Conservation (phyloP, 2,797 vertebrate genomes). For the Gymnoscopelus braueri region DNA sequence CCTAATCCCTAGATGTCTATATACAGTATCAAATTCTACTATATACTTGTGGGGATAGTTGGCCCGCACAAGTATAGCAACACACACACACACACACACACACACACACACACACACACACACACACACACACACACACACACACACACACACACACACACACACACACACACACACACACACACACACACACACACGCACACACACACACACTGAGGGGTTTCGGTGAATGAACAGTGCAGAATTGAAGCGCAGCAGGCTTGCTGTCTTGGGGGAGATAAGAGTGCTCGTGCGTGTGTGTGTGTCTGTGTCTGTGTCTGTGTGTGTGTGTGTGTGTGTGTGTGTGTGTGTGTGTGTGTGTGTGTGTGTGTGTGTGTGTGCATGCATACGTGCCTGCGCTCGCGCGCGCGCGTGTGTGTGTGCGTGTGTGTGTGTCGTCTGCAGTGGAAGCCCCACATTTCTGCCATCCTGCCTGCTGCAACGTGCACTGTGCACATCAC, state of each 20-base stretch:
- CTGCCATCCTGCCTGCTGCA: constrained; percentile 44
- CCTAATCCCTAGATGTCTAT: too few species aligned
- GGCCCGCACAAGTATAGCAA: neutral
- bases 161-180: constrained; percentile 10
- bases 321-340: too few species aligned
- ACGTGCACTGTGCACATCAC: constrained; percentile 41
- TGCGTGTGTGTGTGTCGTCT: constrained; percentile 36
- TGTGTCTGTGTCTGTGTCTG: too few species aligned
- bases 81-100: constrained; percentile 18
- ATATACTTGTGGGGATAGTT: too few species aligned
- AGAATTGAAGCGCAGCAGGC: constrained; percentile 39
- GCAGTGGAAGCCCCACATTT: constrained; percentile 63
- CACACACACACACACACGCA: constrained; percentile 3
- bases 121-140: constrained; percentile 1
- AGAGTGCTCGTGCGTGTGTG: constrained; percentile 9
- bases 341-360: too few species aligned
- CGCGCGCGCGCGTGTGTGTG: too few species aligned
- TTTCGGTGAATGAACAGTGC: constrained; percentile 48
- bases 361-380: too few species aligned
- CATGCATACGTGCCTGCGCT: neutral
- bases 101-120: constrained; percentile 8
- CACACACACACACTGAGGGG: constrained; percentile 17
- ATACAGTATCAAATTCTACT: too few species aligned
- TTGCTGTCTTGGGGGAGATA: constrained; percentile 66
- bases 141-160: constrained; percentile 12